Conservation (phyloP, 1,140 invertebrate genomes). For the Papilio helenus region DNA sequence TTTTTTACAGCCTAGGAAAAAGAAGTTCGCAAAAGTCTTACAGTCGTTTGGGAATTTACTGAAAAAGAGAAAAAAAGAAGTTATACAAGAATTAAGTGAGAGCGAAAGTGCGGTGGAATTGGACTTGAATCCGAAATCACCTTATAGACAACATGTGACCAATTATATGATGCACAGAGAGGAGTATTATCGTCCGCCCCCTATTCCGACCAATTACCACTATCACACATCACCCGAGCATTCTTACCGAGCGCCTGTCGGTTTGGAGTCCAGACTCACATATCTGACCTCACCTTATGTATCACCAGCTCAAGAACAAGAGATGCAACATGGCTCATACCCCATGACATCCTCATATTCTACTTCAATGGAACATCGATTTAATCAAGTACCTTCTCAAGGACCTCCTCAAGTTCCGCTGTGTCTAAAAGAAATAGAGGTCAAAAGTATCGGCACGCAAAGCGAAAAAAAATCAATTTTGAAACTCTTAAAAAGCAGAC, state of each 20-base stretch:
- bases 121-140: constrained; percentile 49
- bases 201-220: constrained; percentile 41
- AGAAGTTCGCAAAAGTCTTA: constrained; percentile 59
- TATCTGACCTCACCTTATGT: constrained; percentile 34
- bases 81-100: constrained; percentile 64
- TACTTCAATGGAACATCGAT: constrained; percentile 48
- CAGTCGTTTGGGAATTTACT: constrained; percentile 55
- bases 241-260: constrained; percentile 39
- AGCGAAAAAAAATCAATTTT: constrained; percentile 67
- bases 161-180: constrained; percentile 66
- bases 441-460: constrained; percentile 72
- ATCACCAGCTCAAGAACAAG: constrained; percentile 30
- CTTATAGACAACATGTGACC: constrained; percentile 64
- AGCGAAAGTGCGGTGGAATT: constrained; percentile 58
- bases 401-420: constrained; percentile 63
- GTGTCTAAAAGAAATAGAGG: constrained; percentile 76
- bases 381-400: constrained; percentile 52
- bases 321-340: constrained; percentile 21
- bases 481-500: constrained; percentile 59
- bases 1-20: constrained; percentile 59
- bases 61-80: constrained; percentile 67
- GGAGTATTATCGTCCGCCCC: constrained; percentile 59
- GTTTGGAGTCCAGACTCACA: constrained; percentile 29
- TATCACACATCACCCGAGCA: constrained; percentile 40
- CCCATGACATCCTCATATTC: constrained; percentile 49